A percentile compares a stretch with the other conserved stretches of the same genome.
Evolutionary conservation across 2,797 vertebrate genomes (phyloP).

Genomic region (Vireo griseus): DNA sequence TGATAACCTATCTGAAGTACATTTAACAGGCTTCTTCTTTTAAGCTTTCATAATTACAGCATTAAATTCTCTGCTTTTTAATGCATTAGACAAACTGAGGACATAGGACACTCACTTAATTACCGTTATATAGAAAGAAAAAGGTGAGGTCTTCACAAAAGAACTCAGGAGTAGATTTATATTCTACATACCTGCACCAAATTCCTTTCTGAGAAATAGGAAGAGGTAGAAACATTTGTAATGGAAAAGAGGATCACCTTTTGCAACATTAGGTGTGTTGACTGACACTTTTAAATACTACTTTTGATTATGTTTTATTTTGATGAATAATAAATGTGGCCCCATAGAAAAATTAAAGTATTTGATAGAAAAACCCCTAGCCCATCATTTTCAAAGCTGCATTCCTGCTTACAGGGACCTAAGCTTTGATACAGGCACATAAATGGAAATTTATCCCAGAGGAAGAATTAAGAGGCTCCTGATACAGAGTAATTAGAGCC

Average conservation of each 20-base stretch:
- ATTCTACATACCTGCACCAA: background rate
- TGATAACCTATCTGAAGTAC: conserved; percentile 23
- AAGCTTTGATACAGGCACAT: background rate
- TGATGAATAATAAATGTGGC: background rate
- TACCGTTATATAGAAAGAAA: background rate
- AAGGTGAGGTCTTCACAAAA: conserved; percentile 3
- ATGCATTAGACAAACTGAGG: conserved; percentile 25
- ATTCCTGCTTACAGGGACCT: background rate
- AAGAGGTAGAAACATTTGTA: background rate
- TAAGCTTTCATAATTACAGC: conserved; percentile 32
- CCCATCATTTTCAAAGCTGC: background rate
- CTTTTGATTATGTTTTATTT: background rate
- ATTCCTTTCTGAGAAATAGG: background rate
- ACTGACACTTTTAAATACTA: background rate
- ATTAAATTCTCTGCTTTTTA: conserved; percentile 34
- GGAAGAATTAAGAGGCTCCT: background rate
- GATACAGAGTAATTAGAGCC: background rate
- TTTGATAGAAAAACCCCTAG: background rate
- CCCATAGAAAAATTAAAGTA: background rate
- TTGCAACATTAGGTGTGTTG: background rate
- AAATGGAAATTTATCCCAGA: background rate
- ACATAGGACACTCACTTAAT: background rate
- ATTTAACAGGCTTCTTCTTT: conserved; percentile 19
- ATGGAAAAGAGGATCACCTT: background rate
- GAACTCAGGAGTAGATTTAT: background rate